Evolutionary conservation across 1,140 invertebrate genomes (phyloP), one percentile per base, ranked within the genome.

Genomic region (Brachionus sp.): DNA sequence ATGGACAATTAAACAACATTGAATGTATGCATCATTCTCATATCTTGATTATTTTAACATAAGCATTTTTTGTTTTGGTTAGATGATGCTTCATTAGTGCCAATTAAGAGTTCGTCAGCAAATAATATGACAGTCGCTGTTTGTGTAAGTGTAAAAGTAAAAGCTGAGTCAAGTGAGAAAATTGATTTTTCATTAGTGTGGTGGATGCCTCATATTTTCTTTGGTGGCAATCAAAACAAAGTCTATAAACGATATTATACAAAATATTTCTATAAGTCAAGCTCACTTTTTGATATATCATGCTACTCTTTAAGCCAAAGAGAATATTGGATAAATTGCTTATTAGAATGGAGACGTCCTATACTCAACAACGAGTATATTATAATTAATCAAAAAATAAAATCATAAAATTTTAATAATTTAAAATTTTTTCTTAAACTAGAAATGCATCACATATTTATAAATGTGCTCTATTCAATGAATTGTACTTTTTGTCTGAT

Each of bases 391-490:
- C 7, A 4, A 44, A 16, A 73, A 23, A 12, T 16, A 62, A 16
- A 62, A 16, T 62, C 16, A 39, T 46, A 75, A 75, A 75, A 25
- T 25, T 46, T 23, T 25, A 29, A 25, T 75, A 46, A 75, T 37
- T 70, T 39, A 37, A 16, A 70, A 39, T n/a, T 13, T n/a, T 39
- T 35, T 13, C 6, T n/a, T 25, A 46, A 35, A 35, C 19, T 29
- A 75, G 70, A 46, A 46, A 75, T 13, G 4, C 25, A 23, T 44
- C 70, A 13, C 7, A 4, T 35, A 46, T 75, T 75, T 75, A 46
- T 88, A 97, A 97, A 90, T 93, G 93, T 86, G 95, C 95, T 84
- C 90, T 97, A 86, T 96, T 97, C 89, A 98, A 98, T 90, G 95
- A 97, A 90, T 89, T 95, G 75, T 98, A 98, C 88, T 97, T 92